Conservation (phyloP, 35 echinoderm and acorn worm species). For the Amphiura filiformis region DNA sequence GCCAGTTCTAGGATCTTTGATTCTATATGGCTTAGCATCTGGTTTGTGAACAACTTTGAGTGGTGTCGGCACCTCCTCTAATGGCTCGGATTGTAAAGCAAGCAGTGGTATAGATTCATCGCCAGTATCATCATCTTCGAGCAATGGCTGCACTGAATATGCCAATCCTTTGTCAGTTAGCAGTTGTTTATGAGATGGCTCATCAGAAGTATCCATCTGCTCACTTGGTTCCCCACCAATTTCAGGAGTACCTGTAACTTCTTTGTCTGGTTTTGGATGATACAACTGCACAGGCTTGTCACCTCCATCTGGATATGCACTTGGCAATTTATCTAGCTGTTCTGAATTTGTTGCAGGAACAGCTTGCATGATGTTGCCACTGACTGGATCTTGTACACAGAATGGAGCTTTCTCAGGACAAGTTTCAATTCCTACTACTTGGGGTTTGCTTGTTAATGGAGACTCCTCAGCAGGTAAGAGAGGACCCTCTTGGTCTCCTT, state of each 20-base stretch:
- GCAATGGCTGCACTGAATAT: neutral
- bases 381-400: slow-evolving; percentile 37
- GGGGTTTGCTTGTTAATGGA: neutral
- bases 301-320: slow-evolving; percentile 13
- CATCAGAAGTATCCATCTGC: neutral
- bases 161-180: slow-evolving; percentile 49
- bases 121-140: neutral
- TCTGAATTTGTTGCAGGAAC: slow-evolving; percentile 37
- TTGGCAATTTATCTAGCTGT: slow-evolving; percentile 6
- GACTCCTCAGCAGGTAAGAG: neutral
- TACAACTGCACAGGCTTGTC: slow-evolving; percentile 24
- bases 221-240: slow-evolving; percentile 14
- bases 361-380: slow-evolving; percentile 34
- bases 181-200: neutral
- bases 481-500: neutral
- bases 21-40: slow-evolving; percentile 1
- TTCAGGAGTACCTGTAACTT: neutral
- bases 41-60: neutral
- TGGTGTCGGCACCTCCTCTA: slow-evolving; percentile 1
- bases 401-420: slow-evolving; percentile 2
- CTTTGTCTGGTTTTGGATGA: slow-evolving; percentile 21
- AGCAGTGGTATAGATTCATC: neutral
- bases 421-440: neutral
- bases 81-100: slow-evolving; percentile 1
- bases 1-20: slow-evolving; percentile 51